Evolutionary conservation across 2,888 invertebrate species (phyloP), one percentile per base, ranked within the genome.

Genomic region (Teleogryllus oceanicus): DNA sequence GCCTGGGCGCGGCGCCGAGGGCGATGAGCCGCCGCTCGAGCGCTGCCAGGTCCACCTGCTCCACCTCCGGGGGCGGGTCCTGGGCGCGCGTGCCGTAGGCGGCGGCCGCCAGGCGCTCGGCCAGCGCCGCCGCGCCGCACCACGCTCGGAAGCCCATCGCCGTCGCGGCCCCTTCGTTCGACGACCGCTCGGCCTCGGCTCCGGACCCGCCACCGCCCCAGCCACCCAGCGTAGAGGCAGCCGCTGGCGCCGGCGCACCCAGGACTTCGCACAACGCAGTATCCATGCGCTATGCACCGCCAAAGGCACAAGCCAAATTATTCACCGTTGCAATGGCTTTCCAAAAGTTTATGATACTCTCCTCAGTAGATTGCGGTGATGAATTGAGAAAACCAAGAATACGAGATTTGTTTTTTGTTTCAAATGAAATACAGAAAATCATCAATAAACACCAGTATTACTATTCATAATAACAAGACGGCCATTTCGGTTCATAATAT

Each of bases 91-190:
- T 84, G 37, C 90, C 90, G 50, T 91, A 87, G 81, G 86, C 85
- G 11, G 85, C 83, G 81, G 92, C 92, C 77, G 91, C 88, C 83
- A 92, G 87, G 79, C 96, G 89, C 86, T 96, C 96, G 82, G 92
- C 92, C 79, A 93, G 89, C 0, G 94, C 94, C 83, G 93, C 93
- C 74, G 96, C 87, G 0, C 95, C 94, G 84, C 94, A 94, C 92
- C 94, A 95, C 0, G 91, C 91, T 37, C 93, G 90, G 85, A 94
- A 95, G 84, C 92, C 91, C 76, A 92, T 85, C 0, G 88, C 86
- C 49, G 89, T 3, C 4, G 62, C 10, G 0, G 62, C 88, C 4
- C 84, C 89, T 0, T 87, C 88, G 0, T 87, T 85, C 77, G 91
- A 88, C 83, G 92, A 87, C 78, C 96, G 89, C 86, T 96, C 96